Base-by-base conservation (phyloP, 2,797 vertebrate genomes). In the Streptopelia turtur region DNA sequence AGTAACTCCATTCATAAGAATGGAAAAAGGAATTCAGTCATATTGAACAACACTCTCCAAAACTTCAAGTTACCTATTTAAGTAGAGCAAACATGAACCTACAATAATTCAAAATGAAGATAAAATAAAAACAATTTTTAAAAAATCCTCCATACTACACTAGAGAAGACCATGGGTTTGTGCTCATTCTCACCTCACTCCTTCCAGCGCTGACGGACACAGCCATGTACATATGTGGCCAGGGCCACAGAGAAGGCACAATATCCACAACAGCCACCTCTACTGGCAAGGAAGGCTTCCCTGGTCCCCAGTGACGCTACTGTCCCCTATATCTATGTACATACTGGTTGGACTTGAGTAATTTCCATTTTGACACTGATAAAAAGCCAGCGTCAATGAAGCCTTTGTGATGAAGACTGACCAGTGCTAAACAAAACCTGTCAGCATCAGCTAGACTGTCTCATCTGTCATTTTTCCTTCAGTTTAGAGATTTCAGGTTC, bases 371-470 rank as follows among this genome's bases (percentile, higher is more conserved):
- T 98, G 90, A 96, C 93, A 98, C 98, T 97, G 47, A 23, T 70
- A 97, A 94, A 99, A 98, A 70, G 97, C 96, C 90, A 98, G 81
- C 81, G 97, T 95, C 79, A 98, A 97, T 3, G 98, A 98, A 24
- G 97, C 97, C 74, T 98, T 98, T 8, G 97, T 98, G 68, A 98
- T 97, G 56, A 98, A 98, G 95, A 98, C 97, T 97, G 98, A 98
- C 97, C 97, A 98, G 65, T 78, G 90, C 88, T 50, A 94, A 83
- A 72, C 96, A 35, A 92, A 87, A 61, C 18, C 14, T 17, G 31
- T 49, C 6, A 6, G 53, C 53, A 72, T 33, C 41, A 78, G 30
- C 39, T 84, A 11, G 13, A 64, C 60, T 24, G 11, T 50, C 56
- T 41, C 31, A 35, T 50, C 61, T 74, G 49, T 55, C n/a, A 39